Base-by-base conservation (phyloP, 2,888 invertebrate genomes). In the Aphodius granarius region DNA sequence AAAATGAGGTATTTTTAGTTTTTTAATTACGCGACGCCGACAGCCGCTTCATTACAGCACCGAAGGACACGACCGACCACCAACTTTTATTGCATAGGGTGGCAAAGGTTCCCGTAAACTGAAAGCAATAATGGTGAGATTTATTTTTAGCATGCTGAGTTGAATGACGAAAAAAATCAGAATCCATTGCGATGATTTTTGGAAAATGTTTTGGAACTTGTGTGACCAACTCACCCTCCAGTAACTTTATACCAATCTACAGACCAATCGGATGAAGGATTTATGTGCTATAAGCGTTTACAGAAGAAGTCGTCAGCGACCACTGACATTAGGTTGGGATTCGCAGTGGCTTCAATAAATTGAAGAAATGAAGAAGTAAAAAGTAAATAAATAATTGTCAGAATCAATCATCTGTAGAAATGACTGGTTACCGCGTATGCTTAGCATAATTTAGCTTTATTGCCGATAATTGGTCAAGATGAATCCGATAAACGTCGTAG, bases 401-500 rank as follows among this genome's bases (percentile, higher is more conserved):
- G 9, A 43, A 43, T 43, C 43, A 43, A 43, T 43, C 2, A 43
- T 43, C 43, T 9, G 9, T 43, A 43, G 13, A 43, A 43, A 1
- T 3, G 43, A 43, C 43, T 43, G 43, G 43, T 13, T 3, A 13
- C 43, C 13, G 43, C 43, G 43, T 9, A 43, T 43, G 43, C 43
- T 43, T 43, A 3, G 13, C 43, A 43, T 43, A 43, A 43, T 43
- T 68, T 21, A 19, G 17, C 21, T 68, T 68, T 68, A 68, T 68
- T 17, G 68, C 2, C 20, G 68, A 68, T 68, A 68, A 68, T 68
- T 68, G 21, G 68, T 15, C 20, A 68, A 68, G 18, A 68, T 68
- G n/a, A 21, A 68, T 21, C 20, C 68, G 68, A 68, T 68, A 68
- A 68, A 18, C 68, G 68, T 21, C 19, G 68, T 68, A 21, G 3